Conservation (phyloP, 2,113 vertebrate genomes). For the Nibea coibor region DNA sequence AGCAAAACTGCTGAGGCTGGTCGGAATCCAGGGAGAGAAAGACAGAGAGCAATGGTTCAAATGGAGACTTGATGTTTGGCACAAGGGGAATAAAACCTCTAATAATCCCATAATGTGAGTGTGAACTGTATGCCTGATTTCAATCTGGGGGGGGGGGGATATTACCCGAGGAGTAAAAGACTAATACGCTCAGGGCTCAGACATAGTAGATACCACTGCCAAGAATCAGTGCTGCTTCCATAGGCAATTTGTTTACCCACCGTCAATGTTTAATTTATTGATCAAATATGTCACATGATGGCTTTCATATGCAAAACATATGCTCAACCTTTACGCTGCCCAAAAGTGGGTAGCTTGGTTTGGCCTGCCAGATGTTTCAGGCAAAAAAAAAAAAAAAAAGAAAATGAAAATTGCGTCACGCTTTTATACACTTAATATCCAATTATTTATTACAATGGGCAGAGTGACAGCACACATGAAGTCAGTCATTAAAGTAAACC, state of each 20-base stretch:
- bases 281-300: background rate
- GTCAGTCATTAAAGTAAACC: no score
- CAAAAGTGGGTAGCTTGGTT: no score
- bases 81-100: conserved; percentile 43
- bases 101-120: conserved; percentile 57
- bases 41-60: conserved; percentile 32
- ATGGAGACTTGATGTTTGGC: conserved; percentile 48
- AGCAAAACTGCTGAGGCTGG: conserved; percentile 70
- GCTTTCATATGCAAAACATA: background rate
- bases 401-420: background rate
- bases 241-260: conserved; percentile 17
- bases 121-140: conserved; percentile 54
- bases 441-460: no score
- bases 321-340: background rate
- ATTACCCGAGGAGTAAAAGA: conserved; percentile 16
- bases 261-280: conserved; percentile 14
- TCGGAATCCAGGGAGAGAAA: conserved; percentile 47
- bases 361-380: no score
- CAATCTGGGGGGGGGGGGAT: conserved; percentile 16
- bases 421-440: no score
- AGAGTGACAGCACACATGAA: no score
- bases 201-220: conserved; percentile 20
- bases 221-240: conserved; percentile 11
- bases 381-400: background rate
- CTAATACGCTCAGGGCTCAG: conserved; percentile 18